These are phyloP conservation scores for Argopecten irradians DNA, from an alignment of 1,140 invertebrate genomes.

Conservation along the genomic window DNA sequence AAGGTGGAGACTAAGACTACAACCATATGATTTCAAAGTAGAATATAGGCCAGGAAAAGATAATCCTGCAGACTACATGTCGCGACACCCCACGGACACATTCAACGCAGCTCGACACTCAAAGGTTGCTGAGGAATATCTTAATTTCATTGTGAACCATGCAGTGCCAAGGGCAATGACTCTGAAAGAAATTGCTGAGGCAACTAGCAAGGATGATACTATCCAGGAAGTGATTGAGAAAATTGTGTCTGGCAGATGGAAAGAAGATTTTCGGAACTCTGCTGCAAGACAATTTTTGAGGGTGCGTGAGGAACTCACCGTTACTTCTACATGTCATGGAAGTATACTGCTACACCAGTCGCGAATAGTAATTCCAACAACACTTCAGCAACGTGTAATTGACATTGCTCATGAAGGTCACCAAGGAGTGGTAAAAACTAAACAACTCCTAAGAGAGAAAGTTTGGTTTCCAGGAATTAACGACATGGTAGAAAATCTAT, in stretches of 20 bases:
- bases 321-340: background rate
- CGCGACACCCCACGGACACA: slow-evolving; percentile 37
- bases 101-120: background rate
- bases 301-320: background rate
- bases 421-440: slow-evolving; percentile 65
- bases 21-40: slow-evolving; percentile 37
- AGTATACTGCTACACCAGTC: slow-evolving; percentile 33
- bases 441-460: slow-evolving; percentile 64
- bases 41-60: slow-evolving; percentile 50
- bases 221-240: slow-evolving; percentile 27
- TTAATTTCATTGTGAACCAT: background rate
- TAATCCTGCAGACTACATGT: slow-evolving; percentile 59
- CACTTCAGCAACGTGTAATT: slow-evolving; percentile 39
- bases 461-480: slow-evolving; percentile 72
- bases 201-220: background rate
- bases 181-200: background rate
- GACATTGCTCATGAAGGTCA: slow-evolving; percentile 59
- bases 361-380: slow-evolving; percentile 44
- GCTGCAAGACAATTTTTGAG: background rate
- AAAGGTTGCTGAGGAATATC: slow-evolving; percentile 36
- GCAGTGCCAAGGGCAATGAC: slow-evolving; percentile 23
- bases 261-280: background rate
- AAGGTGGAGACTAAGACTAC: no score
- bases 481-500: slow-evolving; percentile 56
- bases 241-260: background rate